Conservation (phyloP, 2,888 invertebrate species). For the Conomelus anceps region DNA sequence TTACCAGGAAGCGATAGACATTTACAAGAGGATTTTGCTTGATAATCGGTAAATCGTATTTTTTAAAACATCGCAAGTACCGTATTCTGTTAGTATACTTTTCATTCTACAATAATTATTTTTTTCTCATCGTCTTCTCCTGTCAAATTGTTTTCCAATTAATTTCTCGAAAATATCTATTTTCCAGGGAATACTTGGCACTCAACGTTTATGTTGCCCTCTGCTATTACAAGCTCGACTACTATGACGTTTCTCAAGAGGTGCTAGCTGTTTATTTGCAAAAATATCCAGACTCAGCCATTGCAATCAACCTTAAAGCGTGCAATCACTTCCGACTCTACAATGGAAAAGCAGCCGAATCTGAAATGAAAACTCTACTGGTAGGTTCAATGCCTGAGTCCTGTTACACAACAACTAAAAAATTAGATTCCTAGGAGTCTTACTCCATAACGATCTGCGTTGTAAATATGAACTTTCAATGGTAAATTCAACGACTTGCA, state of each 20-base stretch:
- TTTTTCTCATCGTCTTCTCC: not conserved
- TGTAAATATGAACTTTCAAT: too few relatives aligned
- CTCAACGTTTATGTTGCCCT: slow-evolving; percentile 94
- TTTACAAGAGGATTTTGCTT: slow-evolving; percentile 87
- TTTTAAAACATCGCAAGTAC: not conserved
- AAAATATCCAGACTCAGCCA: slow-evolving; percentile 86
- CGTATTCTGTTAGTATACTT: not conserved
- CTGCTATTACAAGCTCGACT: slow-evolving; percentile 97
- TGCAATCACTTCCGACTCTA: slow-evolving; percentile 80
- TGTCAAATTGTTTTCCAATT: not conserved
- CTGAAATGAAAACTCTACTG: slow-evolving; percentile 72
- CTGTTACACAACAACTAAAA: not conserved
- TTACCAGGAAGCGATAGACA: slow-evolving; percentile 97
- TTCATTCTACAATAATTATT: too few relatives aligned
- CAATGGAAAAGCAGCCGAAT: slow-evolving; percentile 91
- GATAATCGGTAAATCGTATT: slow-evolving; percentile 70
- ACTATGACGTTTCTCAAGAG: slow-evolving; percentile 96
- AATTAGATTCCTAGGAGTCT: not conserved
- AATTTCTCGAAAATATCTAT: slow-evolving; percentile 12
- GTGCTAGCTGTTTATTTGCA: slow-evolving; percentile 90
- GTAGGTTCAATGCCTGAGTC: slow-evolving; percentile 31
- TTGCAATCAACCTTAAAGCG: slow-evolving; percentile 88
- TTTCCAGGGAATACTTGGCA: slow-evolving; percentile 76
- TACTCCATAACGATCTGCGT: too few relatives aligned
- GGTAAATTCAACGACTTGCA: too few relatives aligned